phyloP scores from a whole-genome alignment of 2,888 invertebrate species.

The Melinopterus prodromus region DNA sequence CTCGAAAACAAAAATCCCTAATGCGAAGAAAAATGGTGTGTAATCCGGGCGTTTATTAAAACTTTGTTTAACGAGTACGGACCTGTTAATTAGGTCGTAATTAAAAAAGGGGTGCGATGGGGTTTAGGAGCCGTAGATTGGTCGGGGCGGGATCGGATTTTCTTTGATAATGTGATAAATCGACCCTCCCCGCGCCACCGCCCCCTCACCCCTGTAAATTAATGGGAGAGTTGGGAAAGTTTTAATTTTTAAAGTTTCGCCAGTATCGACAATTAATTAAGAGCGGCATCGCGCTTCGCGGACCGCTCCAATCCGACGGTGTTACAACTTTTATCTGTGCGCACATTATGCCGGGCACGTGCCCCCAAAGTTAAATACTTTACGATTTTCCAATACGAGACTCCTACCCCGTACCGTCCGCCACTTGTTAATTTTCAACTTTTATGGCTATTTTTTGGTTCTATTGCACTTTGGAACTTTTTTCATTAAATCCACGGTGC shows the following conservation, averaged over 20 bases:
- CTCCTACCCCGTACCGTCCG: neutral
- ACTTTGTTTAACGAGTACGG: conserved; percentile 33
- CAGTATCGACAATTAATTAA: conserved; percentile 37
- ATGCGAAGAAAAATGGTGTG: neutral
- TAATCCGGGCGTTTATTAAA: conserved; percentile 26
- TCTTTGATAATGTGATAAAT: conserved; percentile 6
- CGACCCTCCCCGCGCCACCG: conserved; percentile 10
- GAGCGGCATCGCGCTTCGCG: neutral
- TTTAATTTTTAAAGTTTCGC: conserved; percentile 40
- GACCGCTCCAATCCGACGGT: conserved; percentile 17
- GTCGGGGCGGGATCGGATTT: neutral
- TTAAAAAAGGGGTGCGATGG: conserved; percentile 26
- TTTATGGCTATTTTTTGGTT: neutral
- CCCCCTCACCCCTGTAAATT: conserved; percentile 8
- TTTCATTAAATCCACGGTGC: neutral
- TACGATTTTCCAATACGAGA: neutral
- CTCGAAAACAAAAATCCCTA: neutral
- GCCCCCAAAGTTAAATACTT: conserved; percentile 4
- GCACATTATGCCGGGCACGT: neutral
- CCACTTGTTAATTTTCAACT: neutral
- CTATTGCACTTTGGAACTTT: neutral
- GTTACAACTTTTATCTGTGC: conserved; percentile 9
- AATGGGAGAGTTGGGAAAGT: conserved; percentile 33
- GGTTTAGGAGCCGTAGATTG: neutral
- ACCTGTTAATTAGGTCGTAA: conserved; percentile 37